Conservation (phyloP, 2,797 vertebrate genomes). For the Pangasius macronema region DNA sequence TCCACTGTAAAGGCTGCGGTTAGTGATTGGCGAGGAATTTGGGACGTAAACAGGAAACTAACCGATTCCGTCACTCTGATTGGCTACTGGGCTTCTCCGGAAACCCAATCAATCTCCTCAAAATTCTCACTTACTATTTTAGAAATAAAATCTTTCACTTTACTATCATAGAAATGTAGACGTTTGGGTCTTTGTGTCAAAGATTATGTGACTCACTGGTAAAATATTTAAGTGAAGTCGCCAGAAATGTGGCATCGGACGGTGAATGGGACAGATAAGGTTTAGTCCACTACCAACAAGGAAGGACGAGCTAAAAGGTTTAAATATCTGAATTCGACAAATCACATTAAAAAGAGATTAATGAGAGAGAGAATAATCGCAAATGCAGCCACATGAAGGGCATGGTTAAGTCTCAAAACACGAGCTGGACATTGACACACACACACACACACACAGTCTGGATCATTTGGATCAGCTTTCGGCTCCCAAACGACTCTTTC, state of each 20-base stretch:
- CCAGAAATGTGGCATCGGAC: neutral
- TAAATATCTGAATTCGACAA: neutral
- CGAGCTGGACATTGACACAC: neutral
- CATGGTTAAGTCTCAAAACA: neutral
- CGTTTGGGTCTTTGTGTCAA: neutral
- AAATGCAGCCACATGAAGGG: neutral
- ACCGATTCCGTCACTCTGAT: neutral
- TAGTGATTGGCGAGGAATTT: neutral
- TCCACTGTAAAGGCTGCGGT: neutral
- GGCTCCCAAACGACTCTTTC: neutral
- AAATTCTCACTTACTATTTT: neutral
- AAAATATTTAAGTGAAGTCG: neutral
- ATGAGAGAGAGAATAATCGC: too few relatives aligned
- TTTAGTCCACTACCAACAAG: neutral
- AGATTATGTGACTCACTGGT: neutral
- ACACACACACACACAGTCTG: neutral
- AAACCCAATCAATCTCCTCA: neutral
- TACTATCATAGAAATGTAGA: neutral
- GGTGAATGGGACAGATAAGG: neutral
- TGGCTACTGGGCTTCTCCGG: neutral
- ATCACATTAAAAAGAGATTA: neutral
- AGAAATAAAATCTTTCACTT: too few relatives aligned
- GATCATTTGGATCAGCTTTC: neutral
- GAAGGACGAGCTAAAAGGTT: neutral
- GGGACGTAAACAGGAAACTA: constrained; percentile 29